Percentiles rank a stretch among this genome's conserved stretches.
Evolutionary conservation across 2,113 vertebrate species (phyloP).

Genomic region (Prionailurus bengalensis): DNA sequence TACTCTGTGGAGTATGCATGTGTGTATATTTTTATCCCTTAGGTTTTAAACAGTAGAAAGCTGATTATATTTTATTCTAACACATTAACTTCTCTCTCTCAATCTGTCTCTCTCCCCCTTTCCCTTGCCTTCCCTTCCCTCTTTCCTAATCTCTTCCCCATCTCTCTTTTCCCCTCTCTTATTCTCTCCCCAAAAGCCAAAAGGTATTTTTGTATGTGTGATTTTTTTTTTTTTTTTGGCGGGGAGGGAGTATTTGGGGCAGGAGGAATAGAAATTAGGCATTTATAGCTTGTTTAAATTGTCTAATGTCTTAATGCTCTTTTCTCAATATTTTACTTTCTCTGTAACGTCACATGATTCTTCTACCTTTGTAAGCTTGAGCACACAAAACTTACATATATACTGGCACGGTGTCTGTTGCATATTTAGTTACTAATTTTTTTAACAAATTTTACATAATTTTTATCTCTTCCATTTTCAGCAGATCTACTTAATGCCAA

Average conservation of each 20-base stretch:
- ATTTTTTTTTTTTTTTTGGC: not conserved
- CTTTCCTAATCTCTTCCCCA: not conserved
- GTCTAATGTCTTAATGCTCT: not conserved
- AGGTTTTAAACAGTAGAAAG: constrained; percentile 19
- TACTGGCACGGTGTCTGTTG: not conserved
- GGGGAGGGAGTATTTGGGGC: not conserved
- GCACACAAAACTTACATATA: not conserved
- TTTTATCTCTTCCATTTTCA: constrained; percentile 28
- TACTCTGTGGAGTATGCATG: not conserved
- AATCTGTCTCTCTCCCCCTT: not conserved
- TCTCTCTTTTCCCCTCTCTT: not conserved
- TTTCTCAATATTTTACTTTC: not conserved
- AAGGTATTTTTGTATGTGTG: not conserved
- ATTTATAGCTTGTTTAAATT: not conserved
- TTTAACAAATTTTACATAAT: not conserved
- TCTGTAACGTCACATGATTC: not conserved
- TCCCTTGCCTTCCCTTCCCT: not conserved
- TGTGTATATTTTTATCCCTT: not conserved
- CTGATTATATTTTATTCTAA: not conserved
- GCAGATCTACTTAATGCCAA: not conserved
- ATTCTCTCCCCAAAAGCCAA: not conserved
- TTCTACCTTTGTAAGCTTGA: not conserved
- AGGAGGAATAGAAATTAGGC: not conserved
- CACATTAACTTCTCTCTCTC: not conserved
- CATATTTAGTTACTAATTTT: not conserved